Base-by-base conservation (phyloP, 2,888 invertebrate genomes). In the Dione juno region DNA sequence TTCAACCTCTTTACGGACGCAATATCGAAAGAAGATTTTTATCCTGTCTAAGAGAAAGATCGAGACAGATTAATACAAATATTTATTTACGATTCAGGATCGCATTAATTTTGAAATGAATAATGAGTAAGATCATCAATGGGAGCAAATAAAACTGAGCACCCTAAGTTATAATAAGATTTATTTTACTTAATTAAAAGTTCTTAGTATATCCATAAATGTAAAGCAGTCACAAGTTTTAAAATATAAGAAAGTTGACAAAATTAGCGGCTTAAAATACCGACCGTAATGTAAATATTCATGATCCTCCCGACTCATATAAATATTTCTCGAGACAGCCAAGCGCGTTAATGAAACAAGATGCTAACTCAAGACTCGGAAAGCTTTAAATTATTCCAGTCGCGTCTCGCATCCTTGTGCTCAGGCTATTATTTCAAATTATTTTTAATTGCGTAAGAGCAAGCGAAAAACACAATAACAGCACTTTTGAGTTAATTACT, bases 401-500 rank as follows among this genome's bases (percentile, higher is more conserved):
- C 83, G 81, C 88, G 84, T 84, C 83, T 75, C 77, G 77, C 80
- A 82, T 84, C 88, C 87, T 86, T 86, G 84, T 84, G 82, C 82
- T 81, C 81, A 76, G 75, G 84, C 86, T 88, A 89, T 90, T 89
- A 90, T 88, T 90, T 86, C 83, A 88, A 88, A 90, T 91, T 89
- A 90, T 90, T 90, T 90, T 90, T 90, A 90, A 90, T 90, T 90
- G 88, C 86, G 84, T 86, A 88, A 87, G 88, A 87, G 88, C 88
- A 86, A 86, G 81, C 84, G 84, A 86, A 87, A 85, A 87, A 88
- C 86, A 86, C 82, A 85, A 85, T 81, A 87, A 84, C 84, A 84
- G 81, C 83, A 80, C 82, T 82, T 81, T 28, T 75, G 80, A 83
- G 85, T 86, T 89, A 88, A 90, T 91, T 90, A 87, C 84, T 80